Percentiles rank a stretch among this genome's conserved stretches.
These are phyloP conservation scores for Lamellibrachia columna DNA, from an alignment of 2,888 invertebrate genomes.

Conservation along the genomic window DNA sequence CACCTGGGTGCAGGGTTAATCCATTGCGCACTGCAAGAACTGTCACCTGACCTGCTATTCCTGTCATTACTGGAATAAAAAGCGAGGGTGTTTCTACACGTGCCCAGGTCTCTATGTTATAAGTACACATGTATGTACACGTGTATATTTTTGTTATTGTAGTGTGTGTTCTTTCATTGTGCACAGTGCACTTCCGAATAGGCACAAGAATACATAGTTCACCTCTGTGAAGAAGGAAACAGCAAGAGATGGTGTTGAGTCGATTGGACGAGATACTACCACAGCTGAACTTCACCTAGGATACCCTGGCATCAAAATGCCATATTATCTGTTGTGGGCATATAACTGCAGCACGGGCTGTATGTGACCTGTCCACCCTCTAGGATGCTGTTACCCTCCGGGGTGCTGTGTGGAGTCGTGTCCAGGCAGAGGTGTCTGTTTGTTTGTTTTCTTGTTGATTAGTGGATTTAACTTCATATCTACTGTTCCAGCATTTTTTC, in stretches of 20 bases:
- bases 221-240: neutral
- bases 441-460: slow-evolving; percentile 5
- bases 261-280: neutral
- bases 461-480: neutral
- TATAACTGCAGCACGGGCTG: neutral
- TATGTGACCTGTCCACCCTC: neutral
- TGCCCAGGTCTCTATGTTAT: neutral
- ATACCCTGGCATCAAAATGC: neutral
- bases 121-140: neutral
- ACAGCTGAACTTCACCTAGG: neutral
- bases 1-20: neutral
- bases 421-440: neutral
- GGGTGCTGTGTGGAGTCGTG: neutral
- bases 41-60: neutral
- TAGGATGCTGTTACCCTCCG: neutral
- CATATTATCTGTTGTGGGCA: neutral
- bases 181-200: neutral
- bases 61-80: neutral
- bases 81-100: neutral
- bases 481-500: neutral
- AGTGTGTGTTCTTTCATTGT: neutral
- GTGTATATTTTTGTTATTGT: neutral
- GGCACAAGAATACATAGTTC: slow-evolving; percentile 8
- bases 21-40: neutral
- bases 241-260: neutral